Evolutionary conservation across 2,113 vertebrate species (phyloP).

Genomic region (Euleptes europaea): DNA sequence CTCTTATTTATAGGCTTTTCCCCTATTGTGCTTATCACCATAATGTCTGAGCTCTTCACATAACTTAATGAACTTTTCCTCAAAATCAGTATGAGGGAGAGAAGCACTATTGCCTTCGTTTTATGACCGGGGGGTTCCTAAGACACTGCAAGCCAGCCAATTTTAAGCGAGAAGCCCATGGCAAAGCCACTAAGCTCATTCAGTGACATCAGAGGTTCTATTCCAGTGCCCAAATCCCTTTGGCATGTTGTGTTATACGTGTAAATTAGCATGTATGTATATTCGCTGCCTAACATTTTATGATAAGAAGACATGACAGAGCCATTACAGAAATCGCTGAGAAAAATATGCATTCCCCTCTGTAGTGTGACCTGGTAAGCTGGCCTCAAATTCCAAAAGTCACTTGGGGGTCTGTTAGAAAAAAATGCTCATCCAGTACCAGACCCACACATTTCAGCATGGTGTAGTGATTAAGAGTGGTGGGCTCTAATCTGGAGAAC

Average conservation of each 20-base stretch:
- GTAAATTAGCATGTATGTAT: not conserved
- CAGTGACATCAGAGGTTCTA: not conserved
- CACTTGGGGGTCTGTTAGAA: not conserved
- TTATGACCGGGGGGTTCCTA: not conserved
- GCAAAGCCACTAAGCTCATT: not conserved
- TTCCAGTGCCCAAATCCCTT: not conserved
- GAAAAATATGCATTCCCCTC: conserved; percentile 31
- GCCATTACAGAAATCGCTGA: not conserved
- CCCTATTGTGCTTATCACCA: conserved; percentile 31
- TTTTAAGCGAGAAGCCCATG: not conserved
- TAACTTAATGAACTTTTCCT: conserved; percentile 30
- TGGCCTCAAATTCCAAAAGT: not conserved
- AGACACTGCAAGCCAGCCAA: not conserved
- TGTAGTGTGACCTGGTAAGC: conserved; percentile 16
- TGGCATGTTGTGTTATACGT: not conserved
- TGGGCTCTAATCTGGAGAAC: too few relatives aligned
- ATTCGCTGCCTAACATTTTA: conserved; percentile 2
- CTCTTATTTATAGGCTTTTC: conserved; percentile 60
- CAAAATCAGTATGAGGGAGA: not conserved
- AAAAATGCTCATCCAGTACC: not conserved
- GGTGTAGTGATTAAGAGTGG: too few relatives aligned
- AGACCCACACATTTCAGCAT: too few relatives aligned
- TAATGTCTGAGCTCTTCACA: conserved; percentile 9
- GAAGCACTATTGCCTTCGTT: not conserved
- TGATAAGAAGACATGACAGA: not conserved